A percentile compares a stretch with the other conserved stretches of the same genome.
These are phyloP conservation scores for Kobus ellipsiprymnus DNA, from an alignment of 2,113 vertebrate species.

Conservation along the genomic window DNA sequence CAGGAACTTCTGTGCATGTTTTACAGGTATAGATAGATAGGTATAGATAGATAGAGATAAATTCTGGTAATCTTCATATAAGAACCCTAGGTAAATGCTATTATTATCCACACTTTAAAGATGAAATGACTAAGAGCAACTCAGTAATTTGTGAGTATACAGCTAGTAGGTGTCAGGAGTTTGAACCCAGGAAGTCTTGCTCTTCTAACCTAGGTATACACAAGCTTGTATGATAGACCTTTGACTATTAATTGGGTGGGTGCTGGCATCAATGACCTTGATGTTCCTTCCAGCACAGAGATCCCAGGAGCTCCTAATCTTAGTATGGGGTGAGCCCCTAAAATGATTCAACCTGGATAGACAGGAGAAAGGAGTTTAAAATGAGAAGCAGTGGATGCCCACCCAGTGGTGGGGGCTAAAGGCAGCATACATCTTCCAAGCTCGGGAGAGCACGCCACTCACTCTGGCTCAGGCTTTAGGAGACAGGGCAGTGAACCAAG, in stretches of 20 bases:
- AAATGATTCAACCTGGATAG: background rate
- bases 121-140: background rate
- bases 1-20: background rate
- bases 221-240: background rate
- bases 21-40: background rate
- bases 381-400: background rate
- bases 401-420: background rate
- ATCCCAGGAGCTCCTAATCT: background rate
- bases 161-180: background rate
- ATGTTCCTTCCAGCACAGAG: background rate
- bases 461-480: background rate
- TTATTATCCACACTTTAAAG: background rate
- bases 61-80: background rate
- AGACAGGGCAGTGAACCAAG: background rate
- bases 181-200: background rate
- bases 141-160: background rate
- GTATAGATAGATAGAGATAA: background rate
- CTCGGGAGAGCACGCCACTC: rapidly evolving
- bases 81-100: background rate
- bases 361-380: background rate
- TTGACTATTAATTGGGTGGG: background rate
- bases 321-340: background rate
- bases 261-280: background rate
- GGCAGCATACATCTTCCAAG: background rate
- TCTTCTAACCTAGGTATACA: background rate